phyloP scores from a whole-genome alignment of 2,113 vertebrate genomes.

The Scytalopus superciliaris region DNA sequence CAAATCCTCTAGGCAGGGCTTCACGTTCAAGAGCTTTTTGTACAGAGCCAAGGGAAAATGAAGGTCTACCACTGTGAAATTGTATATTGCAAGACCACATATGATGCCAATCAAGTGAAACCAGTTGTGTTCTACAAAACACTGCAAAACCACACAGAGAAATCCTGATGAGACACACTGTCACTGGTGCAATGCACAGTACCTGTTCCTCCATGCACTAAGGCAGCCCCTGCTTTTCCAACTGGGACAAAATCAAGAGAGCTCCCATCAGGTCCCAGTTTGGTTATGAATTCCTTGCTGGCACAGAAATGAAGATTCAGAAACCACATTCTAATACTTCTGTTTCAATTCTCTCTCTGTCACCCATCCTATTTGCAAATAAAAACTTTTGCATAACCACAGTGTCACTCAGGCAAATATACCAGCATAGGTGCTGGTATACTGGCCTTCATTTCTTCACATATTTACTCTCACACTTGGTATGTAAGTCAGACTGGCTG shows the following conservation, averaged over 20 bases:
- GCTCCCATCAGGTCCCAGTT: neutral
- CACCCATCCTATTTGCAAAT: neutral
- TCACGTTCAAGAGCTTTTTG: constrained; percentile 90
- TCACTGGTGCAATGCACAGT: neutral
- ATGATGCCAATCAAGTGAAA: constrained; percentile 95
- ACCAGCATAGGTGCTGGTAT: neutral
- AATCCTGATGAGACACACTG: constrained; percentile 2
- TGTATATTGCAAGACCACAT: constrained; percentile 96
- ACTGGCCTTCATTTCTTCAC: neutral
- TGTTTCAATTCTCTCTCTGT: neutral
- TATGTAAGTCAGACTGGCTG: neutral
- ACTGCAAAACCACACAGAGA: constrained; percentile 73
- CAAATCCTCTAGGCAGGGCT: constrained; percentile 87
- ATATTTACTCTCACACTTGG: neutral
- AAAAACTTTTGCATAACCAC: neutral
- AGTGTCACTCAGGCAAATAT: neutral
- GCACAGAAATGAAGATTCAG: neutral
- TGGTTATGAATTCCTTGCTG: neutral
- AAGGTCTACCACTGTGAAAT: constrained; percentile 95
- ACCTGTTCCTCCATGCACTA: neutral
- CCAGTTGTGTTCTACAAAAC: constrained; percentile 98
- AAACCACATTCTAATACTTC: neutral
- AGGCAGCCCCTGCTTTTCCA: neutral
- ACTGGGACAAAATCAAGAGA: neutral
- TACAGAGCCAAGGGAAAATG: constrained; percentile 94